A percentile compares a stretch with the other conserved stretches of the same genome.
These are phyloP conservation scores for Corydoras maculifer DNA, from an alignment of 2,113 vertebrate genomes.

Conservation along the genomic window DNA sequence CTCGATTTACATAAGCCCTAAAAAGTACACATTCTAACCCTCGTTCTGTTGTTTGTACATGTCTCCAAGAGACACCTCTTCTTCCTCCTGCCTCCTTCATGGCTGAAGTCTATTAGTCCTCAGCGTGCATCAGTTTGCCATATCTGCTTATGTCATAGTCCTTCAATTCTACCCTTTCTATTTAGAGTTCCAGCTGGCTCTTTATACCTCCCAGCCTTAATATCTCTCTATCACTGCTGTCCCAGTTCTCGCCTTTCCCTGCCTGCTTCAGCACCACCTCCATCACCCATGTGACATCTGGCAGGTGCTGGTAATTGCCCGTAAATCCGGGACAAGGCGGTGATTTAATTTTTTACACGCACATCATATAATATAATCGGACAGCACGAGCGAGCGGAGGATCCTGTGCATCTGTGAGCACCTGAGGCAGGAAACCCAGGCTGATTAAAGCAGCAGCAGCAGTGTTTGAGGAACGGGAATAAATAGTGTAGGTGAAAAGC, in stretches of 20 bases:
- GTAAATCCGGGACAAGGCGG: conserved; percentile 35
- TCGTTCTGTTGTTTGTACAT: conserved; percentile 6
- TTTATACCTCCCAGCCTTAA: neutral
- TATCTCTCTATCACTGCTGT: neutral
- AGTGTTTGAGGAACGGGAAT: neutral
- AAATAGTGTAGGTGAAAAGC: neutral
- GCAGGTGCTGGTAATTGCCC: conserved; percentile 29
- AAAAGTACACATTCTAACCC: conserved; percentile 31
- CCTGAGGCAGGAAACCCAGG: neutral
- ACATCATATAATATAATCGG: conserved; percentile 48
- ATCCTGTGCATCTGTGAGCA: neutral
- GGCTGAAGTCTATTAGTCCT: neutral
- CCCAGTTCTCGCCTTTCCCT: neutral
- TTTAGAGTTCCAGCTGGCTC: too few relatives aligned
- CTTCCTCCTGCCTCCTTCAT: neutral
- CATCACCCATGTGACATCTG: conserved; percentile 21
- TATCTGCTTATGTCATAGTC: too few relatives aligned
- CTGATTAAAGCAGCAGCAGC: neutral
- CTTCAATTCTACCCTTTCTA: too few relatives aligned
- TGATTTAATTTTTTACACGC: conserved; percentile 49
- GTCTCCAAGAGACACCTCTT: neutral
- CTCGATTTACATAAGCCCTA: neutral
- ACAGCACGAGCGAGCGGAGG: neutral
- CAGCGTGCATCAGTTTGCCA: neutral
- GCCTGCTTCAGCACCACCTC: neutral